These are phyloP conservation scores for Pantherophis alleghaniensis DNA, from an alignment of 2,797 vertebrate species.

Conservation along the genomic window DNA sequence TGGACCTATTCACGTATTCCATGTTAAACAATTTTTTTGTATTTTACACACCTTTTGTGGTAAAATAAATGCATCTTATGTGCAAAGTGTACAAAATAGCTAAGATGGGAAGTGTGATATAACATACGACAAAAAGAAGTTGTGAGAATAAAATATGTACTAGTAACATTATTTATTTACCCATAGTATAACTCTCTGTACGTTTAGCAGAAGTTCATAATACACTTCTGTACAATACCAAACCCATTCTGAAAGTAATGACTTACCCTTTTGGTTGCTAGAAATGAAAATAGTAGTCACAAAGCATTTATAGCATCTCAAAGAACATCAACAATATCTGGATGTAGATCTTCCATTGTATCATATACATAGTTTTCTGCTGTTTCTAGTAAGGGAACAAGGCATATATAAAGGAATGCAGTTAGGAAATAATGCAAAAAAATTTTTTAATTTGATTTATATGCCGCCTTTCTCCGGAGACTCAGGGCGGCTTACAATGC, in stretches of 20 bases:
- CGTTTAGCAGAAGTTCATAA: conserved; percentile 36
- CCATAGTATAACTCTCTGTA: not conserved
- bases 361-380: not conserved
- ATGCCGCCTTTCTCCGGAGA: too few species aligned
- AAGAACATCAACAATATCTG: not conserved
- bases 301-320: not conserved
- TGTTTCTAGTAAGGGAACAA: not conserved
- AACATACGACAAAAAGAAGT: not conserved
- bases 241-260: conserved; percentile 48
- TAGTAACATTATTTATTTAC: not conserved
- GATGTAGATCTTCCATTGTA: not conserved
- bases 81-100: not conserved
- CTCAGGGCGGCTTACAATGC: too few species aligned
- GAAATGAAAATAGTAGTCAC: conserved; percentile 27
- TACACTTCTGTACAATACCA: conserved; percentile 30
- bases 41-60: not conserved
- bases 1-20: too few species aligned
- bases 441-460: too few species aligned
- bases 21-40: not conserved
- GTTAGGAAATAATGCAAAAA: not conserved
- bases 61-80: not conserved
- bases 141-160: not conserved
- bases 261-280: not conserved
- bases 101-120: not conserved
- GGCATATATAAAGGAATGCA: not conserved